phyloP scores from a whole-genome alignment of 1,140 invertebrate genomes.

The Apis dorsata region DNA sequence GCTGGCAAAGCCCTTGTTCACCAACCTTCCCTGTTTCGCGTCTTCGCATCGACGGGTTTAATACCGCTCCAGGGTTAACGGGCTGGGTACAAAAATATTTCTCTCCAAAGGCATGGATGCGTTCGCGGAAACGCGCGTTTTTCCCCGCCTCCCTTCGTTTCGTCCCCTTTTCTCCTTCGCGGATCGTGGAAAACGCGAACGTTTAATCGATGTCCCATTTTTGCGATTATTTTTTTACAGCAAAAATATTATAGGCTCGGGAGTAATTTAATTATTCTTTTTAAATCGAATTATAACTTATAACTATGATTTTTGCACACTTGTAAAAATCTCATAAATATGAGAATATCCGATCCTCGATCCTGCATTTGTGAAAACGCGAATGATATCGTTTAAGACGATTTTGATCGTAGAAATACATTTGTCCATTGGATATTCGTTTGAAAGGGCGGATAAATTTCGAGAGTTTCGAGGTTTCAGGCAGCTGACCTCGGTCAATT shows the following conservation, averaged over 20 bases:
- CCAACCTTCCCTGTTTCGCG: conserved; percentile 8
- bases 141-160: background rate
- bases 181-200: conserved; percentile 2
- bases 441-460: conserved; percentile 27
- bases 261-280: background rate
- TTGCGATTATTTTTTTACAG: conserved; percentile 3
- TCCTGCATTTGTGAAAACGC: too few species aligned
- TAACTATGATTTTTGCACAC: too few species aligned
- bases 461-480: background rate
- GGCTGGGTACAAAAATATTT: conserved; percentile 43
- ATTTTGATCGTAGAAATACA: background rate
- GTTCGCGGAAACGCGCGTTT: conserved; percentile 32
- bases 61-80: conserved; percentile 35
- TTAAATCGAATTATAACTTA: background rate
- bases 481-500: conserved; percentile 22
- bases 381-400: background rate
- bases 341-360: too few species aligned
- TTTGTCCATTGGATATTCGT: conserved; percentile 8
- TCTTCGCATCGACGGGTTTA: conserved; percentile 45
- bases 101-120: conserved; percentile 33
- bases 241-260: background rate
- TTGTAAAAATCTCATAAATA: too few species aligned
- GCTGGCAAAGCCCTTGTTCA: conserved; percentile 22
- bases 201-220: conserved; percentile 36
- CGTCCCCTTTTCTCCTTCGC: background rate